Evolutionary conservation across 1,140 invertebrate genomes (phyloP).

Genomic region (Stegodyphus mimosarum): DNA sequence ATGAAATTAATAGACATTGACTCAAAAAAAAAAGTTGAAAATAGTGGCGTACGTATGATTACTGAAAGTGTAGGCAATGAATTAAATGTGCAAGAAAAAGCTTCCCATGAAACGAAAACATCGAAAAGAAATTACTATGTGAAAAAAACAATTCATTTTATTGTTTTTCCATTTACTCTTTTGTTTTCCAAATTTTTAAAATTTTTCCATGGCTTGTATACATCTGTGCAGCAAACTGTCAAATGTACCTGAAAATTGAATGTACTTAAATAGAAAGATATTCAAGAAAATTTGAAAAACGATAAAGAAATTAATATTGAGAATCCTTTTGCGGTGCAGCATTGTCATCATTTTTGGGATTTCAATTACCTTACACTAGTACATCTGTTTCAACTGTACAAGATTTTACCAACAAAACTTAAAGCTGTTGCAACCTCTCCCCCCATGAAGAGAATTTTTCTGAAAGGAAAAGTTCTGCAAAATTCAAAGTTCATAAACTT

Average conservation of each 20-base stretch:
- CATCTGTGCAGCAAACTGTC: constrained; percentile 40
- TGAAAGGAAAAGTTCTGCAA: too few species aligned
- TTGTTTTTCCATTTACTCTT: constrained; percentile 48
- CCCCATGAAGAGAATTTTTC: too few species aligned
- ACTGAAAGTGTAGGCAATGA: background rate
- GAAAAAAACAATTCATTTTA: constrained; percentile 46
- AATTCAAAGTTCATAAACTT: too few species aligned
- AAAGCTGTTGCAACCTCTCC: too few species aligned
- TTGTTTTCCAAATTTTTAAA: constrained; percentile 45
- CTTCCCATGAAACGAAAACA: constrained; percentile 42
- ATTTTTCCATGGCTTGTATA: constrained; percentile 37
- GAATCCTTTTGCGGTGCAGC: constrained; percentile 88
- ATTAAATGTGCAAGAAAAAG: constrained; percentile 7
- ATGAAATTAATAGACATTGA: too few species aligned
- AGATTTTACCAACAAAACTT: too few species aligned
- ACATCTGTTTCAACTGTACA: too few species aligned
- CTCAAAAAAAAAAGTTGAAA: constrained; percentile 34
- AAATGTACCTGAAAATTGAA: constrained; percentile 9
- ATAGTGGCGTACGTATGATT: constrained; percentile 53
- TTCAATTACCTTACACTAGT: too few species aligned
- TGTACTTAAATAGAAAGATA: background rate
- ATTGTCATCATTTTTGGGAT: constrained; percentile 93
- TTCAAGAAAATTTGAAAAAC: constrained; percentile 1
- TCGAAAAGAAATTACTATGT: constrained; percentile 45
- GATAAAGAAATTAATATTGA: constrained; percentile 72